These are phyloP conservation scores for Chondrosia reniformis DNA, from an alignment of 37 sponge, comb jelly and placozoan species.

Conservation along the genomic window DNA sequence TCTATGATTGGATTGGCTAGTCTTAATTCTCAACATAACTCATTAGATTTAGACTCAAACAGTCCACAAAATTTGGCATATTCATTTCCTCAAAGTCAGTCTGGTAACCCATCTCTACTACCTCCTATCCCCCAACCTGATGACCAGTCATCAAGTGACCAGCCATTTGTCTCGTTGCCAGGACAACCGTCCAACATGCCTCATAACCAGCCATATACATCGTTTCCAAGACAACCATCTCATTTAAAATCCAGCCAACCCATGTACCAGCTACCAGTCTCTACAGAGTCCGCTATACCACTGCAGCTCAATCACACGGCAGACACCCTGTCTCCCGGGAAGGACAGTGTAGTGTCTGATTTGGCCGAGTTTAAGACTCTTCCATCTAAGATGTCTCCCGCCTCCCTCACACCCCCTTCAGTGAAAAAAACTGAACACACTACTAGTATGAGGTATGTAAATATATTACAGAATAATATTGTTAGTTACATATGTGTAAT, in stretches of 20 bases:
- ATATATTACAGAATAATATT: too few relatives aligned
- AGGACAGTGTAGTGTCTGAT: conserved; percentile 16
- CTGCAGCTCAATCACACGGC: too few relatives aligned
- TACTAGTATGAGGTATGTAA: too few relatives aligned
- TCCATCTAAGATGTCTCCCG: background rate
- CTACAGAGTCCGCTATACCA: too few relatives aligned
- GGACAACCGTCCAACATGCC: background rate
- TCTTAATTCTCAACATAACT: background rate
- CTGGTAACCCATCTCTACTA: too few relatives aligned
- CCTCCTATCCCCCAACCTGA: too few relatives aligned
- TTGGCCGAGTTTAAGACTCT: conserved; percentile 9
- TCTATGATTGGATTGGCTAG: background rate
- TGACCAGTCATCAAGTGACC: background rate
- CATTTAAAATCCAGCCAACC: too few relatives aligned
- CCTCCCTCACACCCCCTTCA: background rate
- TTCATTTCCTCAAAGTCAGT: too few relatives aligned
- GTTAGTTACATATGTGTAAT: too few relatives aligned
- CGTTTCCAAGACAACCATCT: background rate
- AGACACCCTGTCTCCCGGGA: background rate
- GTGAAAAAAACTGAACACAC: background rate
- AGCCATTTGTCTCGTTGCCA: background rate
- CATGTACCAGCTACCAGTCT: too few relatives aligned
- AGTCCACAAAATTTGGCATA: too few relatives aligned
- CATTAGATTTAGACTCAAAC: too few relatives aligned
- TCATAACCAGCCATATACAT: background rate